Base-by-base conservation (phyloP, 1,140 invertebrate genomes). In the Drosophila persimilis region DNA sequence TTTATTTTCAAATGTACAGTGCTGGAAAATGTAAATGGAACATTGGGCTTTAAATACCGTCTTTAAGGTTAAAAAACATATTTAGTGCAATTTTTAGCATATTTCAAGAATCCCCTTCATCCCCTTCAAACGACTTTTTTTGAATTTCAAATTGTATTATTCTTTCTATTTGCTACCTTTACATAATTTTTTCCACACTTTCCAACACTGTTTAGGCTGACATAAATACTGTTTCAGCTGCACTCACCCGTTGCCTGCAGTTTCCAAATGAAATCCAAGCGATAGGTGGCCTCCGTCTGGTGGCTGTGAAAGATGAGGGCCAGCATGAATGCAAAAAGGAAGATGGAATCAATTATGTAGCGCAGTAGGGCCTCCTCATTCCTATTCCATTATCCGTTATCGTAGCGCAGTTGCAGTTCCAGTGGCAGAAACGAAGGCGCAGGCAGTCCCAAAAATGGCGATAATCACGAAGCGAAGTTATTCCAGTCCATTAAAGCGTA, bases 181-280 rank as follows among this genome's bases (percentile, higher is more conserved):
- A 5, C 24, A 24, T 4, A 5, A 24, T 41, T n/a, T 51, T 47
- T 47, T 17, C 20, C 57, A 35, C 29, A 15, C 13, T 13, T 2
- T 8, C 13, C 5, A 31, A 9, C 31, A 35, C 31, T 35, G 31
- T 9, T 35, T 3, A 9, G 35, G 11, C 35, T 39, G 0, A 5
- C 11, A 13, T 41, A 59, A 47, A 60, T 60, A 59, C 9, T 8
- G 29, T 31, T 31, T 31, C 2, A 71, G 52, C 50, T 31, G 41
- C 41, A 75, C 89, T 90, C 91, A 96, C 95, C 95, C 61, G 95
- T 97, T 13, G 96, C 96, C 92, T 98, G 97, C 26, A 97, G 92
- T 92, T 98, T 98, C 97, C 97, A 99, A 35, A 98, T 94, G 89
- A 98, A 98, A 92, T 98, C 97, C 46, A 99, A 92, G 22, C 95